phyloP scores from a whole-genome alignment of 2,113 vertebrate species.

The Thamnaconus septentrionalis region DNA sequence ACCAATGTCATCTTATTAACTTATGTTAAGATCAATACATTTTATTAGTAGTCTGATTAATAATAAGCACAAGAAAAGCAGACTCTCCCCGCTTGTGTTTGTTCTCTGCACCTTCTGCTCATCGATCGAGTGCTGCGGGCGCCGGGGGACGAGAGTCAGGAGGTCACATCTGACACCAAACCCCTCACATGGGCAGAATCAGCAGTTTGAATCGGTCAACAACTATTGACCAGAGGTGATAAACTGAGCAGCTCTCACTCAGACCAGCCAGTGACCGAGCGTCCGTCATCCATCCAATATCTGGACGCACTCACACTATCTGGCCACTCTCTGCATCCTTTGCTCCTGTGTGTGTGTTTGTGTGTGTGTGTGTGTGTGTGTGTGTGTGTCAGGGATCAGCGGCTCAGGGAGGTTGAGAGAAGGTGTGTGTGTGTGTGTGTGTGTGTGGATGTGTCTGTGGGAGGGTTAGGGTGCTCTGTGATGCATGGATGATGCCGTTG shows the following conservation, averaged over 20 bases:
- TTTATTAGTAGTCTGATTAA: no score
- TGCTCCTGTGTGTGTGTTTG: constrained; percentile 9
- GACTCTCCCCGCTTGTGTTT: neutral
- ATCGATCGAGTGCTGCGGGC: constrained; percentile 21
- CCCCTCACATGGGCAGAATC: constrained; percentile 19
- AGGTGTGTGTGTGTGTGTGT: constrained; percentile 12
- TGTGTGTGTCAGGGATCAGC: constrained; percentile 55
- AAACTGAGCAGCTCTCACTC: neutral
- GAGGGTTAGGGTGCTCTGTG: constrained; percentile 61
- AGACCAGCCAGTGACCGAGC: neutral
- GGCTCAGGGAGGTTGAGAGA: constrained; percentile 45
- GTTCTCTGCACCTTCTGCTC: neutral
- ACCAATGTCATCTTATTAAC: no score
- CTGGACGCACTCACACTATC: neutral
- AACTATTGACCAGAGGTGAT: constrained; percentile 26
- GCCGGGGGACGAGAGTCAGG: constrained; percentile 17
- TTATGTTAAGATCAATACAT: no score
- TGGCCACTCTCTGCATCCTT: constrained; percentile 55
- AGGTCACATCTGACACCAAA: constrained; percentile 29
- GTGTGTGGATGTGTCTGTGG: constrained; percentile 28
- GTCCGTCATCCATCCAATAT: neutral
- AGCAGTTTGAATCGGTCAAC: constrained; percentile 18
- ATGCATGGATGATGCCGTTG: constrained; percentile 68
- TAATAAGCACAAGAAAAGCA: no score
- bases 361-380: constrained; percentile 5